Evolutionary conservation across 2,888 invertebrate genomes (phyloP), one percentile per base, ranked within the genome.

Genomic region (Macropis europaea): DNA sequence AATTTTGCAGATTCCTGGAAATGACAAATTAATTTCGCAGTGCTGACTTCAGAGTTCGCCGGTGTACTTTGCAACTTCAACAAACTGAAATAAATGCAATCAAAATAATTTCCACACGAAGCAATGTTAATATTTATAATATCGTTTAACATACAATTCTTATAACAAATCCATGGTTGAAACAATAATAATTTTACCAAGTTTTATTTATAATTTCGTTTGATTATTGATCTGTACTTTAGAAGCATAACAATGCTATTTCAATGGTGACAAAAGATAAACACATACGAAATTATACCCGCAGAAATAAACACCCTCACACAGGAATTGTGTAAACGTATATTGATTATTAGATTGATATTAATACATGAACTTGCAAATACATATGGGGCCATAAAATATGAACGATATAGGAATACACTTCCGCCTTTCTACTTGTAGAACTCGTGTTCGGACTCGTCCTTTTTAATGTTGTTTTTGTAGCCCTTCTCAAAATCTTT

Each of bases 401-500:
- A 47, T 48, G 30, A 54, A 40, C 24, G 50, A 38, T 28, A 30
- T 34, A 13, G 6, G 22, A 30, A 17, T 26, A 30, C 7, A 26
- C 11, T 28, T 32, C 5, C 17, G 11, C 26, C 38, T 30, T 19
- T 40, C 93, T 97, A 99, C 93, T 99, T 99, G 91, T 99, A 99
- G 92, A 99, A 99, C 90, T 99, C 99, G 87, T 99, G 99, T 92
- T 99, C 99, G 85, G 98, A 96, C 90, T 98, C 99, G 90, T 99
- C 99, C 90, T 99, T 99, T 92, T 99, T 99, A 88, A 98, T 98
- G 88, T 99, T 99, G 89, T 99, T 99, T 90, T 99, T 99, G 92
- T 99, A 99, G 34, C 99, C 99, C 90, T 99, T 99, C 90, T 99
- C 99, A 87, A 99, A 99, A 92, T 99, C 99, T 91, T 99, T 99